Evolutionary conservation across 2,888 invertebrate genomes (phyloP).

Genomic region (Mactromeris polynyma): DNA sequence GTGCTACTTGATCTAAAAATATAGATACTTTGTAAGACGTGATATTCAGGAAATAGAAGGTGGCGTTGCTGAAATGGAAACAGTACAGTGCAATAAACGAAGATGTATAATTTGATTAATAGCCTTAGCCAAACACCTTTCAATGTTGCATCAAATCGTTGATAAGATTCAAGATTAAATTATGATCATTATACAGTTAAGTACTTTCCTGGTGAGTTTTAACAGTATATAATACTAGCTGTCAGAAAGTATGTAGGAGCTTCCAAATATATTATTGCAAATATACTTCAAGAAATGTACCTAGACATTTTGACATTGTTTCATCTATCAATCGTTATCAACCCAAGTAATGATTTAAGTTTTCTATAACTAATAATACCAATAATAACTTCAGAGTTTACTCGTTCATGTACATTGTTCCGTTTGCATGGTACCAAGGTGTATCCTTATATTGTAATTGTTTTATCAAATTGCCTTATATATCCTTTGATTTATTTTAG

Average conservation of each 20-base stretch:
- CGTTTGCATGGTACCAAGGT: too few species aligned
- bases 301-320: not conserved
- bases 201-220: not conserved
- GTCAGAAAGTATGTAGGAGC: not conserved
- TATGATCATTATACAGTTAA: not conserved
- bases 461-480: too few species aligned
- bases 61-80: not conserved
- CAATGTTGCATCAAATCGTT: not conserved
- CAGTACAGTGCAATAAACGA: conserved; percentile 2
- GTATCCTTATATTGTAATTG: too few species aligned
- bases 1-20: conserved; percentile 6
- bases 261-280: not conserved
- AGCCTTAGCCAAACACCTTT: not conserved
- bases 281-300: not conserved
- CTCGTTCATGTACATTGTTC: too few species aligned
- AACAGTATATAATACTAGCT: not conserved
- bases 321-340: too few species aligned
- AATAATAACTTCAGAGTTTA: too few species aligned
- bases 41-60: not conserved
- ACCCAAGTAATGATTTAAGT: too few species aligned
- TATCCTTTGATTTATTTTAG: too few species aligned
- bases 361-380: too few species aligned
- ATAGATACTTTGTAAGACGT: not conserved
- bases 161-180: conserved; percentile 7
- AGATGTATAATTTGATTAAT: not conserved